Base-by-base conservation (phyloP, 1,140 invertebrate species). In the Octopus bimaculoides region DNA sequence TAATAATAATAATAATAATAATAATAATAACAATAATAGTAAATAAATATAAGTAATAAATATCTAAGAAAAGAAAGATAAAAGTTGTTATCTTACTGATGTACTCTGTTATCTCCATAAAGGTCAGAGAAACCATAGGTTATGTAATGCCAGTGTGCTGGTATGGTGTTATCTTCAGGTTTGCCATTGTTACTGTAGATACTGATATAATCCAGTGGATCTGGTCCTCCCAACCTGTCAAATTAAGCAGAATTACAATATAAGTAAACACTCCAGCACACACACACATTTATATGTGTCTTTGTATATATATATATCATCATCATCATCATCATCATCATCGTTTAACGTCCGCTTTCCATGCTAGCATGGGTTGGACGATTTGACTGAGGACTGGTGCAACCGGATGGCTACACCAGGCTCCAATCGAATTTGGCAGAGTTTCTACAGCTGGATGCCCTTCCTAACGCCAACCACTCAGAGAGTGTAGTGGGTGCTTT, bases 141-240 rank as follows among this genome's bases (percentile, higher is more conserved):
- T 52, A 97, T 92, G 87, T 98, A 98, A 90, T 98, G 96, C 96
- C 96, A 98, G 88, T 98, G 97, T 4, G 96, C 93, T 41, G 95
- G 94, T 78, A 97, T 93, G 26, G 0, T 41, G 78, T 93, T 92
- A 81, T 93, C 91, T 75, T 93, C 92, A 14, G 92, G 91, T 82
- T 93, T 92, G 0, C 96, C 96, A 73, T 93, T 92, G 90, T 97
- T 96, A 84, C 93, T 92, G 90, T 97, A 98, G 95, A 98, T 97
- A 85, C 95, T 96, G 81, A 98, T 96, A 87, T 98, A 98, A 91
- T 98, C 97, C 77, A 98, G 89, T 14, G 96, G 96, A 92, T 98
- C 96, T 26, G 95, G 95, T 53, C 96, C 96, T 54, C 96, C 96
- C n/a, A 96, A 89, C 95, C 95, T 89, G 79, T 26, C 26, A 41